phyloP scores from a whole-genome alignment of 2,113 vertebrate genomes.

The Bubo bubo region DNA sequence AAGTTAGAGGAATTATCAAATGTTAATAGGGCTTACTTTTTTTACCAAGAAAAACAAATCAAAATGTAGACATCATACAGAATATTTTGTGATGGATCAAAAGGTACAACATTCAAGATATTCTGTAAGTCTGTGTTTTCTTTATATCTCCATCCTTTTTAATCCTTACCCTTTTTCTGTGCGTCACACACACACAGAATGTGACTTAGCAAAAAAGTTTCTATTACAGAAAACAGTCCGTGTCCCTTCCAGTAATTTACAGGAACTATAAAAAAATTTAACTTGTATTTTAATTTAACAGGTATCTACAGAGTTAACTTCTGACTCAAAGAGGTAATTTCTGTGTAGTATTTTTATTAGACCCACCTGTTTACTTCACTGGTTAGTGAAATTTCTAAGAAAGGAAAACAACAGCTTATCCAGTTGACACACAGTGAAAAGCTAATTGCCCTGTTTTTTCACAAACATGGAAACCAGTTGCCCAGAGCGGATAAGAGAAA shows the following conservation, averaged over 20 bases:
- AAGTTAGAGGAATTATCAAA: neutral
- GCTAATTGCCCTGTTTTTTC: conserved; percentile 10
- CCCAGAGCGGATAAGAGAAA: neutral
- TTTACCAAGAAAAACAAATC: neutral
- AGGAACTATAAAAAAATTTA: neutral
- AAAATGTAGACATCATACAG: neutral
- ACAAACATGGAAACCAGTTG: neutral
- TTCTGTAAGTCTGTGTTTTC: neutral
- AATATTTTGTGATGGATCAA: neutral
- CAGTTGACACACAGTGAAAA: neutral
- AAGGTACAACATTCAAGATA: neutral
- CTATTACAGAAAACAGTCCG: neutral
- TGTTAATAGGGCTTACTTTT: neutral
- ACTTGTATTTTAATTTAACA: neutral
- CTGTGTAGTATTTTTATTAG: neutral
- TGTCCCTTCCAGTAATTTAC: neutral
- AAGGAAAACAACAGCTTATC: neutral
- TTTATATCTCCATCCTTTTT: neutral
- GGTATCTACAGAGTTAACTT: neutral
- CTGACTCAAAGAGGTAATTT: neutral
- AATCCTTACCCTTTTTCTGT: neutral
- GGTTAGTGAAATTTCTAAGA: neutral
- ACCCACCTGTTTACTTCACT: neutral
- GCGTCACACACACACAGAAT: neutral
- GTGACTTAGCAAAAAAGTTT: neutral